phyloP scores from a whole-genome alignment of 1,140 invertebrate species.

The Drosophila rufa region DNA sequence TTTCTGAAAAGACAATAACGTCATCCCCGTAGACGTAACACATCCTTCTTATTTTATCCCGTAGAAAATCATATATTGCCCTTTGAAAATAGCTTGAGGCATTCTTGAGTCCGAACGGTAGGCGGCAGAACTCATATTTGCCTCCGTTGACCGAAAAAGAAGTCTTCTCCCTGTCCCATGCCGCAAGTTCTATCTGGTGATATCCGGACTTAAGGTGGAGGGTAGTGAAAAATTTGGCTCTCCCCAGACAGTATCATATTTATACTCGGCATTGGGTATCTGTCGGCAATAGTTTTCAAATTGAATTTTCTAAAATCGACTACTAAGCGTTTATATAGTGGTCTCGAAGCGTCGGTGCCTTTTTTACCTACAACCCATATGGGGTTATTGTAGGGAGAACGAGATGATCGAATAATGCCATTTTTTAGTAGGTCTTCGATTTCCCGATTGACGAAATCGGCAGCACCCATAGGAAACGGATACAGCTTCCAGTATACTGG shows the following conservation, averaged over 20 bases:
- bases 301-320: not conserved
- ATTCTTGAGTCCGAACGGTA: too few relatives aligned
- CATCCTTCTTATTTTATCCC: too few relatives aligned
- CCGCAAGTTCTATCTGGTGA: not conserved
- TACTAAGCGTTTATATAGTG: not conserved
- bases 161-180: slow-evolving; percentile 1
- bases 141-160: not conserved
- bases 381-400: not conserved
- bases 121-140: not conserved
- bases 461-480: too few relatives aligned
- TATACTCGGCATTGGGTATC: not conserved
- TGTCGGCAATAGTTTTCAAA: not conserved
- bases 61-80: too few relatives aligned
- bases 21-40: too few relatives aligned
- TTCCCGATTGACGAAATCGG: not conserved
- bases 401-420: not conserved
- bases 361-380: not conserved
- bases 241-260: slow-evolving; percentile 1
- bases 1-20: slow-evolving; percentile 1
- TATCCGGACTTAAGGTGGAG: slow-evolving; percentile 6
- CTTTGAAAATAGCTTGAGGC: too few relatives aligned
- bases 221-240: not conserved
- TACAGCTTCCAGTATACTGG: too few relatives aligned
- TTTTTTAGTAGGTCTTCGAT: not conserved
- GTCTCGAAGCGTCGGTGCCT: not conserved